A percentile compares a stretch with the other conserved stretches of the same genome.
Conservation (phyloP, 2,888 invertebrate genomes). For the Drosophila lutescens region DNA sequence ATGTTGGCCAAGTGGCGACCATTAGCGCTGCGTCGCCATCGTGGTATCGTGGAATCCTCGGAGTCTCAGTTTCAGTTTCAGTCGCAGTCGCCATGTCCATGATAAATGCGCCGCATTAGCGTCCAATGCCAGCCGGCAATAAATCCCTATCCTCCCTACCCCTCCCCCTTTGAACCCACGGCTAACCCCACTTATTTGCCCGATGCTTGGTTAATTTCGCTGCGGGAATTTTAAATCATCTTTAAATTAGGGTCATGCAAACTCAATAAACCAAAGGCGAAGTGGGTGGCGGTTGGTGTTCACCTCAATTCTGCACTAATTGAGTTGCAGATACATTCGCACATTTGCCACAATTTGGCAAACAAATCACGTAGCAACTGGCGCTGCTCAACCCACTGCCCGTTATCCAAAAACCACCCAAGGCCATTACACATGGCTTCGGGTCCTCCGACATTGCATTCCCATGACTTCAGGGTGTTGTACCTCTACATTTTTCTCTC, state of each 20-base stretch:
- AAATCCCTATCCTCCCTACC: slow-evolving; percentile 55
- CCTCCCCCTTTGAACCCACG: background rate
- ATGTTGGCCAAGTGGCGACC: slow-evolving; percentile 72
- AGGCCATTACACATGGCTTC: slow-evolving; percentile 23
- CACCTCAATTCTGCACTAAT: slow-evolving; percentile 40
- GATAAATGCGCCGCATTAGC: slow-evolving; percentile 74
- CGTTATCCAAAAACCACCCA: slow-evolving; percentile 12
- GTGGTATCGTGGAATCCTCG: background rate
- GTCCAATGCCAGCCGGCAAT: slow-evolving; percentile 57
- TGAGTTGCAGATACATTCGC: slow-evolving; percentile 54
- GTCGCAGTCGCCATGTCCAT: slow-evolving; percentile 50
- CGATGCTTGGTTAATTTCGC: slow-evolving; percentile 71
- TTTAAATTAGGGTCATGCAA: slow-evolving; percentile 78
- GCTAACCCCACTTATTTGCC: slow-evolving; percentile 9
- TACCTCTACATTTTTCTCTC: background rate
- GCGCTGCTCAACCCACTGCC: slow-evolving; percentile 24
- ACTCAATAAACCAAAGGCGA: slow-evolving; percentile 71
- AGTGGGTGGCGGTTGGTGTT: background rate
- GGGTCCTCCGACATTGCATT: slow-evolving; percentile 3
- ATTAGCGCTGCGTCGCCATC: slow-evolving; percentile 61
- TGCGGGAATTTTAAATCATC: slow-evolving; percentile 78
- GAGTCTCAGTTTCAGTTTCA: background rate
- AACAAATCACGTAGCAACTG: slow-evolving; percentile 73
- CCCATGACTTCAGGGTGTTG: slow-evolving; percentile 19
- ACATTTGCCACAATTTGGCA: slow-evolving; percentile 70